A percentile compares a stretch with the other conserved stretches of the same genome.
Conservation (phyloP, 2,888 invertebrate genomes). For the Amphipoea oculea region DNA sequence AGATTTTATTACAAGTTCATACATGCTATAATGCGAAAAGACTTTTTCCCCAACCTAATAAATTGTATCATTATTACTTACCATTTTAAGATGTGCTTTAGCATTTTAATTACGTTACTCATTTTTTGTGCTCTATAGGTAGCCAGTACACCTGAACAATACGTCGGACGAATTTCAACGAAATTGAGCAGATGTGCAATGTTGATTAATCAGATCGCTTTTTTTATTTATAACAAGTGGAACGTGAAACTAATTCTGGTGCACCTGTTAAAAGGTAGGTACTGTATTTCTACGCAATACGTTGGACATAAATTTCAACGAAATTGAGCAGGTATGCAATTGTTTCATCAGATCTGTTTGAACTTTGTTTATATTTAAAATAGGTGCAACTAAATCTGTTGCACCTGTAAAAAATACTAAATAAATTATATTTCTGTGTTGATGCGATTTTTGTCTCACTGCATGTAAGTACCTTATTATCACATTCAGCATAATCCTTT, state of each 20-base stretch:
- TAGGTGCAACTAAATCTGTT: background rate
- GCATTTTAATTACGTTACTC: constrained; percentile 27
- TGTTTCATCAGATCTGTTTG: background rate
- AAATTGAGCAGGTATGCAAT: background rate
- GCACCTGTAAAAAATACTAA: background rate
- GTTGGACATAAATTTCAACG: background rate
- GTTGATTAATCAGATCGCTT: constrained; percentile 1
- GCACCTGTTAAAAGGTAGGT: background rate
- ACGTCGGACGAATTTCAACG: background rate
- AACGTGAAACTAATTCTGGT: background rate
- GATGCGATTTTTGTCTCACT: background rate
- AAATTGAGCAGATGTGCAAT: constrained; percentile 4
- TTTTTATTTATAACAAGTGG: background rate
- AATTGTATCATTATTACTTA: constrained; percentile 56
- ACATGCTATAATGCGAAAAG: no score
- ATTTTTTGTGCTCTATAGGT: background rate
- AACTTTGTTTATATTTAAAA: background rate
- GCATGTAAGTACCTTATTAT: background rate
- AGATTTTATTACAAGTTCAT: no score
- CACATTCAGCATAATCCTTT: background rate
- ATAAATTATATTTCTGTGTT: background rate
- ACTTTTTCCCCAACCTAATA: no score
- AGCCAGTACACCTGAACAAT: background rate
- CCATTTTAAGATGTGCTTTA: constrained; percentile 32
- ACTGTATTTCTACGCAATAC: background rate